Evolutionary conservation across 2,797 vertebrate genomes (phyloP).

Genomic region (Coregonus ussuriensis): DNA sequence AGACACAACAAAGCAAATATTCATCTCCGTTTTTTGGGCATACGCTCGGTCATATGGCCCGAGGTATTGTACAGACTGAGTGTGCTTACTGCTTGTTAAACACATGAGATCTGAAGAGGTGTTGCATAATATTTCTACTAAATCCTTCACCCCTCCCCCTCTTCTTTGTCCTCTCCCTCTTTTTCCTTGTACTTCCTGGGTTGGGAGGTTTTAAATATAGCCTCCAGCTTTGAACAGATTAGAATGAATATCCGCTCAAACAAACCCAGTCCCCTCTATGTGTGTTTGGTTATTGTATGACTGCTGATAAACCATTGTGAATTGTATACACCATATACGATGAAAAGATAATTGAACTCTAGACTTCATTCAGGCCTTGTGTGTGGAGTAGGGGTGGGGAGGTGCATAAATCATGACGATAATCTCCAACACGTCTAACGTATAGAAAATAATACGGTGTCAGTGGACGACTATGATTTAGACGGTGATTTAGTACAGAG

Average conservation of each 20-base stretch:
- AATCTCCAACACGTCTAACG: background rate
- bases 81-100: background rate
- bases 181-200: slow-evolving; percentile 7
- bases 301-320: background rate
- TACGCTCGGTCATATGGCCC: background rate
- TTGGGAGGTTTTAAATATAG: slow-evolving; percentile 16
- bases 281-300: background rate
- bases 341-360: background rate
- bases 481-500: background rate
- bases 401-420: background rate
- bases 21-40: background rate
- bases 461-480: background rate
- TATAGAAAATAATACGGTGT: background rate
- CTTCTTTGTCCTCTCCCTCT: slow-evolving; percentile 16
- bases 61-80: background rate
- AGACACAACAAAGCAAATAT: background rate
- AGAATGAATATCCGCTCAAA: slow-evolving; percentile 14
- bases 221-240: slow-evolving; percentile 12
- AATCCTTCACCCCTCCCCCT: slow-evolving; percentile 17
- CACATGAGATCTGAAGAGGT: background rate
- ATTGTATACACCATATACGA: background rate
- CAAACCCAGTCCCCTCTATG: background rate
- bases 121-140: slow-evolving; percentile 18
- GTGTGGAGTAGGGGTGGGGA: slow-evolving; percentile 5
- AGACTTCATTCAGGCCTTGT: background rate